phyloP scores from a whole-genome alignment of 53 echinoderm and acorn worm genomes.

The Holothuria leucospilota region DNA sequence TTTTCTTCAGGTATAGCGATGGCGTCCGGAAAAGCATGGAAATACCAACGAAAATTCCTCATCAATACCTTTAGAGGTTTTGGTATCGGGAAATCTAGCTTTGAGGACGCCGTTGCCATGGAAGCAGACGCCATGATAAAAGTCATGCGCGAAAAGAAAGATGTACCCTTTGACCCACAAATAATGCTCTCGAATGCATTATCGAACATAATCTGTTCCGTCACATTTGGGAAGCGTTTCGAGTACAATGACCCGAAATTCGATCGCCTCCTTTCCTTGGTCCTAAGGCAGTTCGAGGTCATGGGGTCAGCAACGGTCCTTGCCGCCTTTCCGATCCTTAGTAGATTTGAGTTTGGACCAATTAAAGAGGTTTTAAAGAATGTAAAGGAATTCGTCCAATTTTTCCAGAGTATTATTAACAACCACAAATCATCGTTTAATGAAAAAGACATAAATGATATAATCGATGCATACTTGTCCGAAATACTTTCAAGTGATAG shows the following conservation, averaged over 20 bases:
- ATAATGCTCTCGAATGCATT: conserved; percentile 40
- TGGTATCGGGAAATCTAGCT: conserved; percentile 44
- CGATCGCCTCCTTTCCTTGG: conserved; percentile 23
- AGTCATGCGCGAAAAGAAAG: not conserved
- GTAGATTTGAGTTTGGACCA: conserved; percentile 24
- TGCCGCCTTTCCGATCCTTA: conserved; percentile 36
- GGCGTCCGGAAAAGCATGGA: conserved; percentile 46
- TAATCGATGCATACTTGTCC: conserved; percentile 19
- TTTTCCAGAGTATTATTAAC: conserved; percentile 29
- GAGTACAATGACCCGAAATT: conserved; percentile 43
- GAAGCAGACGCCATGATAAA: conserved; percentile 24
- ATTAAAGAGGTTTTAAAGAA: conserved; percentile 20
- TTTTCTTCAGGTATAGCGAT: conserved; percentile 27
- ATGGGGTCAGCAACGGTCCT: conserved; percentile 15
- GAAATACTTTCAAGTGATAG: conserved; percentile 6
- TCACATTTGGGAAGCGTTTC: conserved; percentile 37
- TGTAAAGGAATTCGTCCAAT: not conserved
- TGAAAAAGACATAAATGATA: conserved; percentile 27
- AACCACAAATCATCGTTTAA: conserved; percentile 7
- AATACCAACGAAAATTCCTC: conserved; percentile 29
- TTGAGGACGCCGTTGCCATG: conserved; percentile 37
- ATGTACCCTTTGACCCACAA: conserved; percentile 16
- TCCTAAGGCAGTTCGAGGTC: conserved; percentile 37
- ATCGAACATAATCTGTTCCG: conserved; percentile 40
- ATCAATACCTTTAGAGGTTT: conserved; percentile 27